phyloP scores from a whole-genome alignment of 2,113 vertebrate species.

The Phalacrocorax carbo region DNA sequence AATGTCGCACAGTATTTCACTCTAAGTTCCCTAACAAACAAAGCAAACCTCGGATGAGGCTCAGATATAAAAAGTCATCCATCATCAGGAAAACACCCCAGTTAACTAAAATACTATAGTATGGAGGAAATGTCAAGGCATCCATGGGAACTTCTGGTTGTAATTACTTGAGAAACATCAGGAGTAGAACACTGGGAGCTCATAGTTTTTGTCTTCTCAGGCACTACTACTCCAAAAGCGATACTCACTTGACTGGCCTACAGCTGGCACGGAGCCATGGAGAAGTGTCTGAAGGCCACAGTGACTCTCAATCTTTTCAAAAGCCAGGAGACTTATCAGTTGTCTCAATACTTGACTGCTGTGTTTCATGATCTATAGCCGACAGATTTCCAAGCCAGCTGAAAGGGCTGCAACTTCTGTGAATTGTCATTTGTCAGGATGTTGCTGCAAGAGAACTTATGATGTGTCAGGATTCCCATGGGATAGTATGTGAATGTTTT shows the following conservation, averaged over 20 bases:
- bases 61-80: neutral
- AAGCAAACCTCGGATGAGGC: neutral
- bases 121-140: neutral
- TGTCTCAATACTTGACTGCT: neutral
- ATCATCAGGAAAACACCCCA: neutral
- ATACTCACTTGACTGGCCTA: neutral
- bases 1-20: neutral
- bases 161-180: constrained; percentile 22
- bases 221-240: neutral
- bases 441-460: neutral
- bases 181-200: neutral
- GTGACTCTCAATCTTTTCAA: neutral
- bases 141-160: neutral
- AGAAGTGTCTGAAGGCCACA: neutral
- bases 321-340: neutral
- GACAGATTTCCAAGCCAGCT: neutral
- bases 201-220: neutral
- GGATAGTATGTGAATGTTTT: neutral
- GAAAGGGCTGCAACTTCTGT: neutral
- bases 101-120: neutral
- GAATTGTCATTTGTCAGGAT: neutral
- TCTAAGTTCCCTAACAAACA: neutral
- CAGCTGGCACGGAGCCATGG: neutral
- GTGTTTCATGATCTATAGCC: neutral
- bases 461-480: neutral